Conservation (phyloP, 2,797 vertebrate species). For the Cryptoblepharus egeriae region DNA sequence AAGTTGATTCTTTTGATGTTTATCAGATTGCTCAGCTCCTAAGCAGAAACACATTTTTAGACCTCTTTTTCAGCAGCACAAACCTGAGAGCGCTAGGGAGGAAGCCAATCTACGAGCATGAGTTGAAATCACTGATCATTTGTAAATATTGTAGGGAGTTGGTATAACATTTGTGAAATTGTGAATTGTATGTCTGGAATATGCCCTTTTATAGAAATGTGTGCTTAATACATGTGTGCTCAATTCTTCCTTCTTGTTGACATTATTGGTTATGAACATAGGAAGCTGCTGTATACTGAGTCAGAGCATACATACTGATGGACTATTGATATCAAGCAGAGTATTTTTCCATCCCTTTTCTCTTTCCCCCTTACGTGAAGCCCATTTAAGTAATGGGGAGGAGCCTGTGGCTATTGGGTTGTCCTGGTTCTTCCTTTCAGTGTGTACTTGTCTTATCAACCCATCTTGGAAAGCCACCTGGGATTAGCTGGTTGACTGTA, state of each 20-base stretch:
- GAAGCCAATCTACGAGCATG: not conserved
- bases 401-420: too few species aligned
- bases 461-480: too few species aligned
- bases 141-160: not conserved
- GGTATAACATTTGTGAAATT: not conserved
- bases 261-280: not conserved
- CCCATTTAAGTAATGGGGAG: too few species aligned
- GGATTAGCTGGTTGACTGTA: too few species aligned
- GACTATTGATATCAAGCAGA: too few species aligned
- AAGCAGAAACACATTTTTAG: slow-evolving; percentile 10
- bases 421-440: too few species aligned
- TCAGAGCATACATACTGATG: too few species aligned
- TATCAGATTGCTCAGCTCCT: not conserved
- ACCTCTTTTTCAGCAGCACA: not conserved
- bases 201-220: not conserved
- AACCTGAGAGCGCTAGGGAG: not conserved
- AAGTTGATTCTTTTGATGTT: slow-evolving; percentile 17
- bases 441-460: too few species aligned
- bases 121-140: slow-evolving; percentile 11
- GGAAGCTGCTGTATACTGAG: not conserved
- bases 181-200: not conserved
- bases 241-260: not conserved
- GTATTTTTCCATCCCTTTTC: too few species aligned
- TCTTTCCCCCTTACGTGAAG: too few species aligned
- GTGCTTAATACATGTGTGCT: not conserved